phyloP scores from a whole-genome alignment of 1,140 invertebrate species.

The Leptoteleia sp. region DNA sequence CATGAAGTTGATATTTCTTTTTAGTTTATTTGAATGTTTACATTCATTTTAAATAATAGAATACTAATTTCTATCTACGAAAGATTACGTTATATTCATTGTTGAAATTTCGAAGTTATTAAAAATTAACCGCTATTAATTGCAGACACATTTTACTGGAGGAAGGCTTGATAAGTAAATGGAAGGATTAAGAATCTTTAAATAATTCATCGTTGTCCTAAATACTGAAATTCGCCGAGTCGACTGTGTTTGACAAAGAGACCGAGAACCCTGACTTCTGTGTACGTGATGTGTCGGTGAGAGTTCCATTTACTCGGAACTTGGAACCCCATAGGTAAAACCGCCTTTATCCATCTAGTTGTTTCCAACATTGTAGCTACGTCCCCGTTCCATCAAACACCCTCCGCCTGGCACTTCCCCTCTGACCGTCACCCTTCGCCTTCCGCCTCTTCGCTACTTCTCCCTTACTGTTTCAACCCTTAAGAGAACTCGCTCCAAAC shows the following conservation, averaged over 20 bases:
- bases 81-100: no score
- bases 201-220: slow-evolving; percentile 61
- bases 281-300: slow-evolving; percentile 54
- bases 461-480: slow-evolving; percentile 72
- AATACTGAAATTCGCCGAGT: slow-evolving; percentile 49
- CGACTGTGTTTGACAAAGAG: slow-evolving; percentile 63
- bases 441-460: slow-evolving; percentile 54
- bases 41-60: no score
- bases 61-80: no score
- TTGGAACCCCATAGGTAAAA: slow-evolving; percentile 75
- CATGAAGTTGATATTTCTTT: no score
- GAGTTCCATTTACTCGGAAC: slow-evolving; percentile 65
- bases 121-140: slow-evolving; percentile 22
- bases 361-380: slow-evolving; percentile 75
- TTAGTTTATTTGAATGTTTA: no score
- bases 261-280: slow-evolving; percentile 48
- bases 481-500: slow-evolving; percentile 76
- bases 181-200: slow-evolving; percentile 49
- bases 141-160: slow-evolving; percentile 5
- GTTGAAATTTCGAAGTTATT: slow-evolving; percentile 9
- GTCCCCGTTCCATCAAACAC: slow-evolving; percentile 77
- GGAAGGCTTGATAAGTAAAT: slow-evolving; percentile 19
- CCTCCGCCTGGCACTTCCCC: slow-evolving; percentile 65
- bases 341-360: slow-evolving; percentile 76
- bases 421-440: slow-evolving; percentile 58